Conservation (phyloP, 2,797 vertebrate species). For the Dendrocincla fuliginosa region DNA sequence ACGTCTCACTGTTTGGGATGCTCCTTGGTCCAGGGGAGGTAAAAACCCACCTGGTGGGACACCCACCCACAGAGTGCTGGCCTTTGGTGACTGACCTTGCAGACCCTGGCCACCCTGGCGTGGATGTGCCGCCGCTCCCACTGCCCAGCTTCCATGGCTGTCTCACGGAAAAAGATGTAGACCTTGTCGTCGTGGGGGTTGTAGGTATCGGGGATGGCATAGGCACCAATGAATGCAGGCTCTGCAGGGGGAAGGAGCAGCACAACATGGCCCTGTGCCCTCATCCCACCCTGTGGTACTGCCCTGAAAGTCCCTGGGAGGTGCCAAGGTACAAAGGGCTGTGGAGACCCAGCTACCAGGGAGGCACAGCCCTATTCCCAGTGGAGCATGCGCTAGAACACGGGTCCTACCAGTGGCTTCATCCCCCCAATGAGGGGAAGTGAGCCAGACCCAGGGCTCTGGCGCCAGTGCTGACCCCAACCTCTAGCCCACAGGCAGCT, state of each 20-base stretch:
- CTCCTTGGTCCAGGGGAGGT: neutral
- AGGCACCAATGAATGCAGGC: slow-evolving; percentile 80
- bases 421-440: neutral
- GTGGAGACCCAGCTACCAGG: accelerated
- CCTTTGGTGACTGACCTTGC: slow-evolving; percentile 79
- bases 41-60: neutral
- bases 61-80: accelerated
- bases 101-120: slow-evolving; percentile 86
- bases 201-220: slow-evolving; percentile 85
- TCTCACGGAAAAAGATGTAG: slow-evolving; percentile 84
- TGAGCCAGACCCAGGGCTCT: neutral
- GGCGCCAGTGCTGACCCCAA: neutral
- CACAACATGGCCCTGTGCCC: neutral
- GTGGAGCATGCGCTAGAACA: accelerated
- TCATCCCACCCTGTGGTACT: too few relatives aligned
- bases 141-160: slow-evolving; percentile 80
- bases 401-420: neutral
- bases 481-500: neutral
- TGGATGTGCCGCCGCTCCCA: slow-evolving; percentile 82
- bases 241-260: slow-evolving; percentile 66
- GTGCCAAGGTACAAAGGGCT: accelerated
- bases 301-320: neutral
- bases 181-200: slow-evolving; percentile 84
- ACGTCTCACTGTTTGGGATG: neutral
- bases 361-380: neutral